A percentile compares a stretch with the other conserved stretches of the same genome.
Evolutionary conservation across 2,888 invertebrate species (phyloP).

Genomic region (Dendrolimus pini): DNA sequence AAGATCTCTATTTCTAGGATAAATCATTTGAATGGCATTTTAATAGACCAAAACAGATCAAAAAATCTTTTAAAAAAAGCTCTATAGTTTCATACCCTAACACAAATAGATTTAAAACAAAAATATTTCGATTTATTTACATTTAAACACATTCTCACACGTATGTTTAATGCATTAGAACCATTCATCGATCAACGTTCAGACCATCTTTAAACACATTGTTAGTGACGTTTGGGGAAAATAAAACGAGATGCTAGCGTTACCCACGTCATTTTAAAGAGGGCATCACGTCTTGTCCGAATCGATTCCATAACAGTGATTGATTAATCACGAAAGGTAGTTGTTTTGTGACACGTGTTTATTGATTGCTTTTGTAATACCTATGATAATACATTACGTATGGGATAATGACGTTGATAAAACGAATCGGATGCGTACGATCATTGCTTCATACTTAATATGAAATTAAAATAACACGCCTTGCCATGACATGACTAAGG

Average conservation of each 20-base stretch:
- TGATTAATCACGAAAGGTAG: slow-evolving; percentile 30
- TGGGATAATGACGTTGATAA: background rate
- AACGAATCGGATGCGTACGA: background rate
- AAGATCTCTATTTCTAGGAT: too few species aligned
- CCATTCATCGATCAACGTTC: background rate
- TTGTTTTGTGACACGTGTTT: background rate
- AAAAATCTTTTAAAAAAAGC: too few species aligned
- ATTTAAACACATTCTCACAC: too few species aligned
- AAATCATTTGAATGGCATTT: too few species aligned
- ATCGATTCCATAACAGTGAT: slow-evolving; percentile 20
- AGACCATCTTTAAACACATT: background rate
- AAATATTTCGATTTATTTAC: too few species aligned
- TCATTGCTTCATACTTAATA: background rate
- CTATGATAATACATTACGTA: background rate
- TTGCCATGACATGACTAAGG: too few species aligned
- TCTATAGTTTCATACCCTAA: too few species aligned
- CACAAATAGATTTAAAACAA: too few species aligned
- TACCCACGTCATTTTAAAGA: slow-evolving; percentile 13
- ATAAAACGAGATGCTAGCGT: background rate
- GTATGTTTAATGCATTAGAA: background rate
- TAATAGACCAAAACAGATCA: too few species aligned
- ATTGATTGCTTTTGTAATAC: background rate
- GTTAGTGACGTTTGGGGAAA: background rate
- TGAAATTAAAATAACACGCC: too few species aligned
- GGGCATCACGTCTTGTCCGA: slow-evolving; percentile 8